phyloP scores from a whole-genome alignment of 2,113 vertebrate genomes.

The Grantiella picta region DNA sequence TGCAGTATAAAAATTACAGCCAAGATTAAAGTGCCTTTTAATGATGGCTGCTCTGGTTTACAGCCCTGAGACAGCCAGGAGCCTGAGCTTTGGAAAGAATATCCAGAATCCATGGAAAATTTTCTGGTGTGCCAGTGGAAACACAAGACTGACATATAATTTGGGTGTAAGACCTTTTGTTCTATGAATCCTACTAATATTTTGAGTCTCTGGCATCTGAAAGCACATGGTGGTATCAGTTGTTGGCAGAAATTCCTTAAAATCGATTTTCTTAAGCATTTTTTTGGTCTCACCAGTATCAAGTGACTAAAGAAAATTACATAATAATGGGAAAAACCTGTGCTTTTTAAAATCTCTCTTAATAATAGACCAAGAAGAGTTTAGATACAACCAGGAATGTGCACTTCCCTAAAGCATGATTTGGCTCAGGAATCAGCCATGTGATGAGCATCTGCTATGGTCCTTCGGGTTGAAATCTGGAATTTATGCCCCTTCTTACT shows the following conservation, averaged over 20 bases:
- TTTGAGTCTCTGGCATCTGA: background rate
- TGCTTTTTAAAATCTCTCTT: background rate
- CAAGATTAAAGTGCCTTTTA: conserved; percentile 33
- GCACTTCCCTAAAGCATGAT: background rate
- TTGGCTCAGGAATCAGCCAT: background rate
- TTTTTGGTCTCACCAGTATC: background rate
- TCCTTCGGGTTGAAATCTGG: background rate
- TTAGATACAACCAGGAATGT: background rate
- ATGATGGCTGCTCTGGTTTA: conserved; percentile 17
- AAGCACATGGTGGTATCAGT: background rate
- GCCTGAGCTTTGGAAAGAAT: background rate
- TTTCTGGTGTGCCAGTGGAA: background rate
- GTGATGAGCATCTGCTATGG: background rate
- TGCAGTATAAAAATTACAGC: conserved; percentile 25
- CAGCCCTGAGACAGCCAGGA: background rate
- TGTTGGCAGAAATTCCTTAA: background rate
- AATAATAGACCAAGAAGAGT: background rate
- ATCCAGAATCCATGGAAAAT: background rate
- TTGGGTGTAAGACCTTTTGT: background rate
- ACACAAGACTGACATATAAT: background rate
- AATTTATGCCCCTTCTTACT: background rate
- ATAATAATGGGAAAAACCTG: fast-evolving
- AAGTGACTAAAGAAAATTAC: background rate
- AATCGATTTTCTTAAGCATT: background rate
- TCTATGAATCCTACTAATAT: background rate